A percentile compares a stretch with the other conserved stretches of the same genome.
Conservation (phyloP, 2,797 vertebrate genomes). For the Syngnathus rostellatus region DNA sequence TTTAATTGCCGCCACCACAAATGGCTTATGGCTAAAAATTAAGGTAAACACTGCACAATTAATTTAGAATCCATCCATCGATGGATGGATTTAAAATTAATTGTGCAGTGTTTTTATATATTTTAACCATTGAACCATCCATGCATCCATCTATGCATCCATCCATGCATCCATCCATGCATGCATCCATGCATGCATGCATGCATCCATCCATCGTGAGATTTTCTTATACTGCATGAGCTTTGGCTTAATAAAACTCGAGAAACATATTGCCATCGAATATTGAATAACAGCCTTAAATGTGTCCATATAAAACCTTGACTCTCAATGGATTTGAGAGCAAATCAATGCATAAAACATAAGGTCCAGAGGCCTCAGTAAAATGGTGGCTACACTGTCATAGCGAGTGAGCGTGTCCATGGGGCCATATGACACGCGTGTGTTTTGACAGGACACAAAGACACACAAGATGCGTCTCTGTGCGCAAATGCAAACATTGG, state of each 20-base stretch:
- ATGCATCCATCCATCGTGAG: too few relatives aligned
- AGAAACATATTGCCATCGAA: background rate
- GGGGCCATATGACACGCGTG: background rate
- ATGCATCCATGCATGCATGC: too few relatives aligned
- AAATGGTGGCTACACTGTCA: background rate
- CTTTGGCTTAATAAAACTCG: too few relatives aligned
- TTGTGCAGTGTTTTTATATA: too few relatives aligned
- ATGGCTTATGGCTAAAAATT: too few relatives aligned
- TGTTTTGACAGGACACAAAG: slow-evolving; percentile 8
- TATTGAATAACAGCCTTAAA: background rate
- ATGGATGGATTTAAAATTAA: too few relatives aligned
- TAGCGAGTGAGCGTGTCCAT: background rate
- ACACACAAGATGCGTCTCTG: slow-evolving; percentile 5
- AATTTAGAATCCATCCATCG: too few relatives aligned
- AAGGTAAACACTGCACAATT: too few relatives aligned
- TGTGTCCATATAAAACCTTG: background rate
- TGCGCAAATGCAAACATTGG: slow-evolving; percentile 9
- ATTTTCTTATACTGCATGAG: too few relatives aligned
- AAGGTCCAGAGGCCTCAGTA: background rate
- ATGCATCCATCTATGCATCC: too few relatives aligned
- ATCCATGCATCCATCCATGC: too few relatives aligned
- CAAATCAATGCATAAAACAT: background rate
- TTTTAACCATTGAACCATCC: too few relatives aligned
- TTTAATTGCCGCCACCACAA: background rate
- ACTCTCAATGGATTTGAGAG: background rate